These are phyloP conservation scores for Archips xylosteana DNA, from an alignment of 2,888 invertebrate species.

Conservation along the genomic window DNA sequence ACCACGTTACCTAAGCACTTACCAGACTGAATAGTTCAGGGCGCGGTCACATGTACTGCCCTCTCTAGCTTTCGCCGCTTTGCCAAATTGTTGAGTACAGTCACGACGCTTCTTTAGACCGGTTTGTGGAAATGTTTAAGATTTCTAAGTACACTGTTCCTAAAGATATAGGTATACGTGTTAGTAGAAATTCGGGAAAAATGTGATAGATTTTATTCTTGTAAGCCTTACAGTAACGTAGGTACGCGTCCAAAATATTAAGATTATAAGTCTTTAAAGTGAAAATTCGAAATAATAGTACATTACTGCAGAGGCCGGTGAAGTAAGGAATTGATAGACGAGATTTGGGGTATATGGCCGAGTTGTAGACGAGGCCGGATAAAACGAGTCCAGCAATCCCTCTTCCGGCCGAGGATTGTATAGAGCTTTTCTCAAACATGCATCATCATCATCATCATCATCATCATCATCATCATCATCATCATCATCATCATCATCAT, in stretches of 20 bases:
- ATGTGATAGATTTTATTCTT: background rate
- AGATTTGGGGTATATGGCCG: too few relatives aligned
- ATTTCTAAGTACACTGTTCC: background rate
- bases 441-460: too few relatives aligned
- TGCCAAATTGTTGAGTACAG: slow-evolving; percentile 14
- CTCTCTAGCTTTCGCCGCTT: slow-evolving; percentile 16
- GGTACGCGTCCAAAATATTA: background rate
- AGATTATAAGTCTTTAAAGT: background rate
- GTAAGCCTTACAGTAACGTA: background rate
- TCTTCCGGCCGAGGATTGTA: too few relatives aligned
- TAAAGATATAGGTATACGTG: background rate
- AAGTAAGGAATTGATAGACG: too few relatives aligned
- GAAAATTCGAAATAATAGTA: too few relatives aligned
- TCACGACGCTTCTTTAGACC: slow-evolving; percentile 15
- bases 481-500: too few relatives aligned
- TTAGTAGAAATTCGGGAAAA: background rate
- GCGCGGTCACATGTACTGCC: slow-evolving; percentile 2
- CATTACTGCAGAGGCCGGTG: too few relatives aligned
- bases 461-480: too few relatives aligned
- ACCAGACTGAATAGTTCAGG: background rate
- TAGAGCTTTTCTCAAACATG: too few relatives aligned
- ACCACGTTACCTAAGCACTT: slow-evolving; percentile 1
- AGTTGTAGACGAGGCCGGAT: too few relatives aligned
- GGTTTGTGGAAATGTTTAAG: background rate
- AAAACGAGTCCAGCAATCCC: too few relatives aligned